phyloP scores from a whole-genome alignment of 2,113 vertebrate species.

The Pampusana beccarii region DNA sequence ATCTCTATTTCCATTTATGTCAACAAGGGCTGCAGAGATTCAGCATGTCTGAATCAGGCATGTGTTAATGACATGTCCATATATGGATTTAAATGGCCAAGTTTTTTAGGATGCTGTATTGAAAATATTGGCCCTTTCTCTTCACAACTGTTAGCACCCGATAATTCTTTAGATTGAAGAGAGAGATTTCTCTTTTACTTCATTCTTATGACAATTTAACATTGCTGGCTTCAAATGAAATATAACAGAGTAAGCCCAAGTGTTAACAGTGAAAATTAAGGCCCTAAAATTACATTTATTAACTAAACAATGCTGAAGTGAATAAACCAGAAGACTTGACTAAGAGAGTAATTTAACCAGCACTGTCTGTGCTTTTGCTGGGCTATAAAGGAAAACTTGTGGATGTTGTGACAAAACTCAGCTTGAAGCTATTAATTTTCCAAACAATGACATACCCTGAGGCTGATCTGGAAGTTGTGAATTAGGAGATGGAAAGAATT shows the following conservation, averaged over 20 bases:
- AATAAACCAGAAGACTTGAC: constrained; percentile 62
- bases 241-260: background rate
- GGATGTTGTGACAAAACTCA: constrained; percentile 63
- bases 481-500: constrained; percentile 42
- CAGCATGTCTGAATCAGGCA: background rate
- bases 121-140: constrained; percentile 32
- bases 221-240: background rate
- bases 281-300: constrained; percentile 5
- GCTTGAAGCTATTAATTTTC: constrained; percentile 77
- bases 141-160: background rate
- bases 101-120: background rate
- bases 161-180: background rate
- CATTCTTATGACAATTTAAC: background rate
- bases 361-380: constrained; percentile 62
- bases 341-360: constrained; percentile 64
- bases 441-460: constrained; percentile 40
- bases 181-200: background rate
- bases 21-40: background rate
- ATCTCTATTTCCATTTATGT: background rate
- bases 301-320: constrained; percentile 67
- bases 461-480: constrained; percentile 32
- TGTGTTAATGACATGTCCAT: background rate
- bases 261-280: background rate
- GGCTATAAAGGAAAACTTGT: constrained; percentile 23
- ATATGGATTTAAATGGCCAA: constrained; percentile 2